Evolutionary conservation across 2,888 invertebrate species (phyloP).

Genomic region (Stenchaetothrips biformis): DNA sequence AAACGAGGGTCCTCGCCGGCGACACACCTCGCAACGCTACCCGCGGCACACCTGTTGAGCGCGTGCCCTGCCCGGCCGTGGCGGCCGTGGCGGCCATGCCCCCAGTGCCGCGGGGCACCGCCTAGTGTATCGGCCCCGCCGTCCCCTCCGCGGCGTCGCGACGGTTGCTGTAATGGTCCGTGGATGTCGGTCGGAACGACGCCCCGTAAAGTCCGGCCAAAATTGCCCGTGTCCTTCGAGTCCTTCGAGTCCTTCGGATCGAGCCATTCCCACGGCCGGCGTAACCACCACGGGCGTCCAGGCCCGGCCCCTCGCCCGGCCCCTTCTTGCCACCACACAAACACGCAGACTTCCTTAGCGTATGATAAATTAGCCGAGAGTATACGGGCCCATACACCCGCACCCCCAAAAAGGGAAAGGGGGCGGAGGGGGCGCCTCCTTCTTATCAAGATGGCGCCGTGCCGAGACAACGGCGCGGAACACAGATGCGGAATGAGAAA

Average conservation of each 20-base stretch:
- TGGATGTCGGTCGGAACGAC: neutral
- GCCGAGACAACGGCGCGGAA: conserved; percentile 16
- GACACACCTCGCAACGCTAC: neutral
- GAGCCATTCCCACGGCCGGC: too few species aligned
- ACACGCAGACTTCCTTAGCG: neutral
- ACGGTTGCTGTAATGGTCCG: neutral
- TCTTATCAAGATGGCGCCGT: conserved; percentile 21
- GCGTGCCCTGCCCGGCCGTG: too few species aligned
- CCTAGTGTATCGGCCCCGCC: neutral
- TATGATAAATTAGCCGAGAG: conserved; percentile 19
- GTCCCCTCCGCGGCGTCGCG: neutral
- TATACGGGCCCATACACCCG: neutral
- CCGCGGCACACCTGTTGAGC: too few species aligned
- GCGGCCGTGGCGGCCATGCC: neutral
- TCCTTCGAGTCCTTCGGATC: too few species aligned
- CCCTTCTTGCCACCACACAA: neutral
- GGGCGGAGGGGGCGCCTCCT: neutral
- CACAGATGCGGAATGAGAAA: conserved; percentile 24
- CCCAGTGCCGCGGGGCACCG: neutral
- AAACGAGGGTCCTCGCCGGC: too few species aligned
- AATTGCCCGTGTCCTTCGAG: neutral
- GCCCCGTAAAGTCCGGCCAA: neutral
- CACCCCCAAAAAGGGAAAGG: neutral
- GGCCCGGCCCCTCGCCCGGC: neutral
- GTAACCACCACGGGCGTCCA: too few species aligned